phyloP scores from a whole-genome alignment of 2,888 invertebrate species.

The Agrochola circellaris region DNA sequence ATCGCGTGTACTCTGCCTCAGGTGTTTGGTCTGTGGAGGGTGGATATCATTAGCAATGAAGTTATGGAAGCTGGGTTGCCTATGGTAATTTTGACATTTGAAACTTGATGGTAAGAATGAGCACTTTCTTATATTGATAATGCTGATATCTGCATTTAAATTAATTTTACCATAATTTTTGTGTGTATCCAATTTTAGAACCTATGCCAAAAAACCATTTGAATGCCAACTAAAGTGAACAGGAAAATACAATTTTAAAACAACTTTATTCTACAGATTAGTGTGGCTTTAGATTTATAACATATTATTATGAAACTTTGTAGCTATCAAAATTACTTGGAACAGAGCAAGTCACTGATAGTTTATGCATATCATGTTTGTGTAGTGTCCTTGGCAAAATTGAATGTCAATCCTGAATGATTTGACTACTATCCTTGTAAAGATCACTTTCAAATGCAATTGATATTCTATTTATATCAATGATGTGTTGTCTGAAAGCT shows the following conservation, averaged over 20 bases:
- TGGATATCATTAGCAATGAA: neutral
- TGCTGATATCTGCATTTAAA: neutral
- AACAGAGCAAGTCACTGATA: constrained; percentile 6
- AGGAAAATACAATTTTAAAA: neutral
- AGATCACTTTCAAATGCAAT: constrained; percentile 17
- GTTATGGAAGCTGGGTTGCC: neutral
- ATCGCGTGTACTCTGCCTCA: constrained; percentile 92
- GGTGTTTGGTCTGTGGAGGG: constrained; percentile 82
- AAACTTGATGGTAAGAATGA: neutral
- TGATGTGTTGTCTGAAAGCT: neutral
- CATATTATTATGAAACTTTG: no score
- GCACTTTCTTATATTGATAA: neutral
- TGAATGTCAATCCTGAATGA: constrained; percentile 35
- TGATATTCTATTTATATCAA: constrained; percentile 45
- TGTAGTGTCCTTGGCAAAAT: constrained; percentile 1
- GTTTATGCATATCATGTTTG: neutral
- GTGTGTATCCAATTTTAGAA: neutral
- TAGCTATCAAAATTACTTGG: constrained; percentile 2
- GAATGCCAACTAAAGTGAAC: neutral
- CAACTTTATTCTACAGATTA: neutral
- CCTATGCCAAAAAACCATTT: neutral
- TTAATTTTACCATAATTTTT: neutral
- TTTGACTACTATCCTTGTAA: constrained; percentile 4
- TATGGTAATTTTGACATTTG: neutral
- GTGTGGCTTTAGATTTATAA: neutral